Percentiles rank a stretch among this genome's conserved stretches.
Conservation (phyloP, 1,140 invertebrate species). For the Zaprionus capensis region DNA sequence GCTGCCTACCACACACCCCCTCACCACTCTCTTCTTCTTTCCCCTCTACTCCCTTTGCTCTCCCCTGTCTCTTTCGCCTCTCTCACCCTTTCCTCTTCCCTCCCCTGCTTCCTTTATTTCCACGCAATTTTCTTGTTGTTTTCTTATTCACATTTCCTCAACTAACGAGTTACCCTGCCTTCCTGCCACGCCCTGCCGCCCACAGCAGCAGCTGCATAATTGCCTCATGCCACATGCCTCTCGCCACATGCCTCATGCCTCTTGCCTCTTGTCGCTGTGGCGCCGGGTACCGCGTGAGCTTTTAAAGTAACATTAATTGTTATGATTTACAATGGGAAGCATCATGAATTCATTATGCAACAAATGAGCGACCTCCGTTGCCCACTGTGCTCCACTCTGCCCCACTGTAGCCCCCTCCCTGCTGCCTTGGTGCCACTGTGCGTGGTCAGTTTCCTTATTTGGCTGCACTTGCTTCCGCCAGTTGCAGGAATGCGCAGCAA, state of each 20-base stretch:
- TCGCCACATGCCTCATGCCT: constrained; percentile 57
- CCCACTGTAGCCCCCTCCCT: no score
- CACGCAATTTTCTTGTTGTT: constrained; percentile 48
- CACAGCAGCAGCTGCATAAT: constrained; percentile 50
- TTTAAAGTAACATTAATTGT: constrained; percentile 77
- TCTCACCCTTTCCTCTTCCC: background rate
- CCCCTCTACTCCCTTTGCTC: background rate
- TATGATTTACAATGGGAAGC: constrained; percentile 82
- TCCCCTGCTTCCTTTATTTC: constrained; percentile 15
- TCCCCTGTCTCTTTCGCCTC: background rate
- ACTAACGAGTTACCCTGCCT: constrained; percentile 4
- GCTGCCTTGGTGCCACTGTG: background rate
- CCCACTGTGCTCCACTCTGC: no score
- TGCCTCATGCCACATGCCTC: constrained; percentile 79
- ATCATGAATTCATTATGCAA: constrained; percentile 80
- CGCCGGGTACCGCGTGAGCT: constrained; percentile 37
- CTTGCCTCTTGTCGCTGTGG: constrained; percentile 17
- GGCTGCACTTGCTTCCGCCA: constrained; percentile 20
- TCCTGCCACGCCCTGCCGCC: constrained; percentile 23
- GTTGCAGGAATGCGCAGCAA: background rate
- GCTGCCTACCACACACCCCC: constrained; percentile 2
- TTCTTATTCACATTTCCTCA: constrained; percentile 58
- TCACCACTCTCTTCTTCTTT: no score
- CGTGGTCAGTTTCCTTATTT: constrained; percentile 24
- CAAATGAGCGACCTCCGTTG: constrained; percentile 14